Evolutionary conservation across 2,113 vertebrate species (phyloP).

Genomic region (Sakesphorus luctuosus): DNA sequence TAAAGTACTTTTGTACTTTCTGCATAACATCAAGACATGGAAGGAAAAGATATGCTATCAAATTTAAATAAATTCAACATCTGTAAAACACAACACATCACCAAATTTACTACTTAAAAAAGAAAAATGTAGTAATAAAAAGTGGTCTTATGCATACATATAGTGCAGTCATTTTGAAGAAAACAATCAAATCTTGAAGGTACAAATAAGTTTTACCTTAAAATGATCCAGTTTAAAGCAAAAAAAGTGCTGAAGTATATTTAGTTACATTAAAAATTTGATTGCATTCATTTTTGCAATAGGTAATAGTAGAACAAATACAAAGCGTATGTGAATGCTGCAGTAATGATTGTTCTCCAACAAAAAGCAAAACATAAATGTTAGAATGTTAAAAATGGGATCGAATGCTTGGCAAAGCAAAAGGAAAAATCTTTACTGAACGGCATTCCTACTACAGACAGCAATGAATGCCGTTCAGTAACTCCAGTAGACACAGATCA

Average conservation of each 20-base stretch:
- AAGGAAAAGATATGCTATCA: constrained; percentile 87
- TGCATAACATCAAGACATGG: constrained; percentile 99
- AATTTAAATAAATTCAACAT: constrained; percentile 76
- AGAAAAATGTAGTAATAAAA: constrained; percentile 70
- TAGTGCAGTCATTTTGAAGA: constrained; percentile 78
- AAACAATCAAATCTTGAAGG: constrained; percentile 74
- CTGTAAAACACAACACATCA: constrained; percentile 77
- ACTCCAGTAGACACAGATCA: constrained; percentile 22
- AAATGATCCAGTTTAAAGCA: constrained; percentile 78
- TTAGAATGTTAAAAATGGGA: constrained; percentile 42
- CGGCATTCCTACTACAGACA: constrained; percentile 29
- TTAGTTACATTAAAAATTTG: constrained; percentile 74
- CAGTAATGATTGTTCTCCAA: constrained; percentile 61
- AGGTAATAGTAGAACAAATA: constrained; percentile 64
- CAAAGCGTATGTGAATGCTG: constrained; percentile 65
- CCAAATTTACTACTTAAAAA: constrained; percentile 73
- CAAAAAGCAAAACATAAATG: constrained; percentile 49
- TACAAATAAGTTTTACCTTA: constrained; percentile 73
- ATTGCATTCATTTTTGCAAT: constrained; percentile 76
- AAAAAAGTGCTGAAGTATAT: constrained; percentile 82
- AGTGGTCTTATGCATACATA: constrained; percentile 80
- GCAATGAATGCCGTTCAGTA: constrained; percentile 65
- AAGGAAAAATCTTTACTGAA: constrained; percentile 30
- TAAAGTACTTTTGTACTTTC: constrained; percentile 94
- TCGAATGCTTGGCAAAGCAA: constrained; percentile 27